Evolutionary conservation across 1,140 invertebrate species (phyloP).

Genomic region (Telenomus remus): DNA sequence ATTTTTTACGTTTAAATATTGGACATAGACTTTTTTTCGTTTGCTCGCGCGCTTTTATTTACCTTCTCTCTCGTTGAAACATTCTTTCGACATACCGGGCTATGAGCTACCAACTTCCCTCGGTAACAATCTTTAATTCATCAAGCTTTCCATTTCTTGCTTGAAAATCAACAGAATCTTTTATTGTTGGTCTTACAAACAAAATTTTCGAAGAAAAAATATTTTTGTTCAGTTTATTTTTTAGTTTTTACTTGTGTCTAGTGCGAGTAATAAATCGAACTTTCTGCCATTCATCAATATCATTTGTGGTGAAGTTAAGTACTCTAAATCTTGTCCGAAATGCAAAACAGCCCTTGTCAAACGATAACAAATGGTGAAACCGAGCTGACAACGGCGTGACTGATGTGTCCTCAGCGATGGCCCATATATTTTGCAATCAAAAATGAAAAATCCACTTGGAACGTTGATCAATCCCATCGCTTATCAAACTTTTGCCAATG

Average conservation of each 20-base stretch:
- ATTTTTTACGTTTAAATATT: conserved; percentile 5
- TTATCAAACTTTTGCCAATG: not conserved
- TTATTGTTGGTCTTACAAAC: too few relatives aligned
- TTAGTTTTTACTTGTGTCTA: too few relatives aligned
- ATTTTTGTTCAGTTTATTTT: too few relatives aligned
- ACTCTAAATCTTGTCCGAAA: not conserved
- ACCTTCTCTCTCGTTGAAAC: not conserved
- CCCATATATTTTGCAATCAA: not conserved
- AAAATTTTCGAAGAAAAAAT: too few relatives aligned
- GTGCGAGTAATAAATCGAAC: not conserved
- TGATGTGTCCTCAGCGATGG: not conserved
- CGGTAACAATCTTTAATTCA: conserved; percentile 4
- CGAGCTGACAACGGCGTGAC: conserved; percentile 3
- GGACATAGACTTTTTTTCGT: not conserved
- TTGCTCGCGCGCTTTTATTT: conserved; percentile 6
- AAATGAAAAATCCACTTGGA: not conserved
- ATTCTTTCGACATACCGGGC: conserved; percentile 3
- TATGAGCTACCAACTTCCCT: conserved; percentile 11
- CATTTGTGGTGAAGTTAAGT: conserved; percentile 4
- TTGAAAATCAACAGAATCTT: too few relatives aligned
- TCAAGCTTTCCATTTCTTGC: too few relatives aligned
- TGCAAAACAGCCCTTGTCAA: conserved; percentile 9
- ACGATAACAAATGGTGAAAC: conserved; percentile 7
- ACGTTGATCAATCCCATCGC: not conserved
- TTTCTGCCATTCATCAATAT: conserved; percentile 17